Evolutionary conservation across 2,113 vertebrate species (phyloP), one percentile per base, ranked within the genome.

Genomic region (Callocephalon fimbriatum): DNA sequence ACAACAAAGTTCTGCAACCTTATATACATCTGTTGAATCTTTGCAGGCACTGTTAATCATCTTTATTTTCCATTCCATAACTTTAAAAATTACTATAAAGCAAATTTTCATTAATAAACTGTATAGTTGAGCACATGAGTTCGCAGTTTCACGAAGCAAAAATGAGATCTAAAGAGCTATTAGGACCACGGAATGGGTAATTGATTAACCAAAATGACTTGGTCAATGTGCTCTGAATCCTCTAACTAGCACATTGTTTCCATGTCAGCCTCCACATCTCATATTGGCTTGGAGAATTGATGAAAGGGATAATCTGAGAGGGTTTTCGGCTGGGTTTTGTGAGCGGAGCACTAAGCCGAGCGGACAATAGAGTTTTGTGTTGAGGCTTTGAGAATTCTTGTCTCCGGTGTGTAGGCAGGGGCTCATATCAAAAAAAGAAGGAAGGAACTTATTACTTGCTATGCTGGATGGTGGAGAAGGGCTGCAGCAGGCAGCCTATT

Each of bases 1-100:
- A 66, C 78, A 50, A 14, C 1, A 15, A 79, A 86, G 59, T 86
- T 85, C 90, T 74, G 32, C 88, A 93, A 92, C 56, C 62, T 86
- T 74, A 58, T 50, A 47, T 13, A 48, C 50, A 47, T 90, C 72
- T 51, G 78, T 70, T 90, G 88, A 78, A 86, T 88, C 88, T 90
- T 94, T 63, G 42, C 54, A 58, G 78, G n/a, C 90, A 63, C 63
- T 44, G 74, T 92, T 93, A 91, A 92, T 92, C 94, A 95, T 90
- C 94, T 96, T 95, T 96, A 86, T 92, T 97, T 95, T 97, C 92
- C 59, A 71, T 95, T 96, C 88, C 61, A 35, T 90, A 51, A 90
- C 94, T 90, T 86, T 63, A 18, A 66, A 90, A 90, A 96, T 96
- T 84, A 76, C 67, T 87, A 37, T 77, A 45, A 81, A 86, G 37